Percentiles rank a stretch among this genome's conserved stretches.
These are phyloP conservation scores for Canis aureus DNA, from an alignment of 2,113 vertebrate genomes.

Conservation along the genomic window DNA sequence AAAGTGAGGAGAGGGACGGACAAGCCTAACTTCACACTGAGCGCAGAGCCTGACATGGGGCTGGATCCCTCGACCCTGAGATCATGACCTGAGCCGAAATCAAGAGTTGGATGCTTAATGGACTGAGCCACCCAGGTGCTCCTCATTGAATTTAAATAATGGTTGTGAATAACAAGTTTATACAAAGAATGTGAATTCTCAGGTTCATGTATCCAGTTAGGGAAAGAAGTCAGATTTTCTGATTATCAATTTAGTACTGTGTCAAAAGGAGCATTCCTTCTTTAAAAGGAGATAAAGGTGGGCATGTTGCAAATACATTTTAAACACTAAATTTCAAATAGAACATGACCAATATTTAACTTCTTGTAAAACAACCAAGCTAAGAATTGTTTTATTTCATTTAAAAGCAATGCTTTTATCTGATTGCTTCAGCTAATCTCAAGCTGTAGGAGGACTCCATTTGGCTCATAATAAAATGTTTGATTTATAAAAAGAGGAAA, in stretches of 20 bases:
- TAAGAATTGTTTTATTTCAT: slow-evolving; percentile 38
- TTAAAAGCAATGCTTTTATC: not conserved
- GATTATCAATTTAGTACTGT: not conserved
- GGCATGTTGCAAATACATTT: not conserved
- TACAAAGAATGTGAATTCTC: not conserved
- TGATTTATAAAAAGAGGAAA: not conserved
- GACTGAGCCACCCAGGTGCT: not conserved
- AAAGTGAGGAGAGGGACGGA: not conserved
- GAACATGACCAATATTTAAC: not conserved
- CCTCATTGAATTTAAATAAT: not conserved
- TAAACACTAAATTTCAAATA: slow-evolving; percentile 30
- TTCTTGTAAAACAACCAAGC: not conserved
- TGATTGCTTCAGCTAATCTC: slow-evolving; percentile 19
- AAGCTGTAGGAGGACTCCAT: not conserved
- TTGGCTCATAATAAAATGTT: not conserved
- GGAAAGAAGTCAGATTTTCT: slow-evolving; percentile 4
- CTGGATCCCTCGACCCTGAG: not conserved
- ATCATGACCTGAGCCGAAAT: not conserved
- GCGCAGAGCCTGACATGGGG: not conserved
- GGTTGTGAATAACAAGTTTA: slow-evolving; percentile 14
- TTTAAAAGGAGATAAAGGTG: not conserved
- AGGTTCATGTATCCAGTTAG: slow-evolving; percentile 16
- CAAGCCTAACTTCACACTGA: not conserved
- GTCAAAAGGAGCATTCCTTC: not conserved
- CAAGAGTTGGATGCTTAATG: not conserved